phyloP scores from a whole-genome alignment of 2,888 invertebrate species.

The Ophion ellenae region DNA sequence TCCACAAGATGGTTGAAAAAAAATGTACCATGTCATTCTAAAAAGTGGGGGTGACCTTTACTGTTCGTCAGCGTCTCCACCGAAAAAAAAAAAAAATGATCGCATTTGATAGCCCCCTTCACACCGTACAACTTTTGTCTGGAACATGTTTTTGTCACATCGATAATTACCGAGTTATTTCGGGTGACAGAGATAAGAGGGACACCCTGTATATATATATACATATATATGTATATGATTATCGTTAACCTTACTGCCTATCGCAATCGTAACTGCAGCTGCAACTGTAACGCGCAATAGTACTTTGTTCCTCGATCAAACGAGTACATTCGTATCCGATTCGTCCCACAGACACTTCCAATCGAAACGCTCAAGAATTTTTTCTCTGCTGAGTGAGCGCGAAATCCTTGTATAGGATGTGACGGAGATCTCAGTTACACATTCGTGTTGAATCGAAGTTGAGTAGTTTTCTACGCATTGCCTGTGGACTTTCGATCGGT shows the following conservation, averaged over 20 bases:
- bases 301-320: slow-evolving; percentile 57
- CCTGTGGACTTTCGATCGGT: slow-evolving; percentile 30
- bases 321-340: slow-evolving; percentile 47
- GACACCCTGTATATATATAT: background rate
- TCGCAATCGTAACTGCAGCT: slow-evolving; percentile 52
- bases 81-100: too few species aligned
- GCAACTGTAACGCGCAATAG: slow-evolving; percentile 49
- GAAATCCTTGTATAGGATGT: slow-evolving; percentile 46
- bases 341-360: slow-evolving; percentile 52
- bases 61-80: too few species aligned
- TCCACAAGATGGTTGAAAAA: too few species aligned
- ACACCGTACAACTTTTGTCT: too few species aligned
- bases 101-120: too few species aligned
- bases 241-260: slow-evolving; percentile 60
- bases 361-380: slow-evolving; percentile 19
- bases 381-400: slow-evolving; percentile 32
- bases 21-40: too few species aligned
- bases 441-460: slow-evolving; percentile 26
- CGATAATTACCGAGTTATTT: too few species aligned
- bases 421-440: slow-evolving; percentile 29
- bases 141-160: background rate
- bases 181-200: too few species aligned
- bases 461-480: background rate
- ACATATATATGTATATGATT: slow-evolving; percentile 10
- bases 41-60: too few species aligned